Evolutionary conservation across 1,140 invertebrate species (phyloP), one percentile per base, ranked within the genome.

Genomic region (Alviniconcha marisindica): DNA sequence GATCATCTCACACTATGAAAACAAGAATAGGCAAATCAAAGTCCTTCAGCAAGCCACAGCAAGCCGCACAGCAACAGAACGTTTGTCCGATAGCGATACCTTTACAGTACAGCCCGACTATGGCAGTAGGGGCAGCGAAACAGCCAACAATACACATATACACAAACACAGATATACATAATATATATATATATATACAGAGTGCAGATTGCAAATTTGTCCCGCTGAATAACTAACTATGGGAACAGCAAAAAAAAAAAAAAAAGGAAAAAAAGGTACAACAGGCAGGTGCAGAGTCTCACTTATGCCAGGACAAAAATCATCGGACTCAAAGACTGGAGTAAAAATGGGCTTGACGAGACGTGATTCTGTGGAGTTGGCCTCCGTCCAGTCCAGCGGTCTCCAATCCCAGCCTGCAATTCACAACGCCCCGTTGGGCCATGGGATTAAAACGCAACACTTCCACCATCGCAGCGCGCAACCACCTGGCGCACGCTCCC

Each of bases 241-340:
- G 36, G n/a, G n/a, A n/a, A n/a, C n/a, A n/a, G n/a, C n/a, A n/a
- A 83, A 83, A 54, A 54, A 42, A 81, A 66, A 84, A 83, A 77
- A 77, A 82, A 81, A 78, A 74, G 7, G 51, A 74, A 36, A 71
- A 40, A 66, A 66, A 77, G 42, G 18, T 15, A 76, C 73, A 76
- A 76, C 73, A 76, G n/a, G 42, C 36, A 74, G 31, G 44, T 42
- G 33, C 44, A 63, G 48, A 15, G 28, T 84, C 90, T 85, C 91
- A 92, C 91, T 91, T 89, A 92, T 91, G 81, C 89, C 89, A 69
- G 88, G 88, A 89, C 88, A 90, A 86, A 92, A 92, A 86, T 87
- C 88, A 87, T 90, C 86, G 36, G 87, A 87, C 73, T 88, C 85
- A 83, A 88, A 86, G 81, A 89, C 88, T 40, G 88, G 87, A 33